Evolutionary conservation across 2,113 vertebrate species (phyloP).

Genomic region (Ictalurus furcatus): DNA sequence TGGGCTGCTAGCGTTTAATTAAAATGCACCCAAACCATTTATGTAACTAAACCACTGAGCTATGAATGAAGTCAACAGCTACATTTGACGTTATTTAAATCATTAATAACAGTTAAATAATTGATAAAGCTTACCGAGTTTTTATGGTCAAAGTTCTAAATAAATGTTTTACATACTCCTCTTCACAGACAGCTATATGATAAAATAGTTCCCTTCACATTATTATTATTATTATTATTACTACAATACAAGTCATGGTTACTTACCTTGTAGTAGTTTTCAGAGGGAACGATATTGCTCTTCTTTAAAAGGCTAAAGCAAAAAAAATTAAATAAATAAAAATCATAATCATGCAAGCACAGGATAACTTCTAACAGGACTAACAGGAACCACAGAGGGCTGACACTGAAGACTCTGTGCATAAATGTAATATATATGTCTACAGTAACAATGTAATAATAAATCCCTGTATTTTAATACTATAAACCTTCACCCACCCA

Average conservation of each 20-base stretch:
- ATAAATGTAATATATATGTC: not conserved
- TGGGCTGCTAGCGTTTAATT: not conserved
- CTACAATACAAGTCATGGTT: not conserved
- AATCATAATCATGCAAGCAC: not conserved
- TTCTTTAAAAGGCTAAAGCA: constrained; percentile 49
- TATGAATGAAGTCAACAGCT: not conserved
- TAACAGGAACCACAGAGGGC: not conserved
- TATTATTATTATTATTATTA: not conserved
- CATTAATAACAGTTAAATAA: not conserved
- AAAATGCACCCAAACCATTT: not conserved
- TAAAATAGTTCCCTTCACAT: not conserved
- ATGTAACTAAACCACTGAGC: not conserved
- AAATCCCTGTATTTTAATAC: not conserved
- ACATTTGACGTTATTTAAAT: not conserved
- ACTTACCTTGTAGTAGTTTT: constrained; percentile 56
- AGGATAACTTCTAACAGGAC: not conserved
- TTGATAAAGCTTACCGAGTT: not conserved
- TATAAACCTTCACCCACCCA: constrained; percentile 41
- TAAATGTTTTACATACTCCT: not conserved
- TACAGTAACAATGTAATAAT: not conserved
- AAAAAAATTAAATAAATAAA: not conserved
- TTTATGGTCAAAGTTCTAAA: not conserved
- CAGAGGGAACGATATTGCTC: constrained; percentile 53
- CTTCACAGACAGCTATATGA: not conserved
- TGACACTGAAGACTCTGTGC: not conserved